Base-by-base conservation (phyloP, 2,113 vertebrate species). In the Sminthopsis crassicaudata region DNA sequence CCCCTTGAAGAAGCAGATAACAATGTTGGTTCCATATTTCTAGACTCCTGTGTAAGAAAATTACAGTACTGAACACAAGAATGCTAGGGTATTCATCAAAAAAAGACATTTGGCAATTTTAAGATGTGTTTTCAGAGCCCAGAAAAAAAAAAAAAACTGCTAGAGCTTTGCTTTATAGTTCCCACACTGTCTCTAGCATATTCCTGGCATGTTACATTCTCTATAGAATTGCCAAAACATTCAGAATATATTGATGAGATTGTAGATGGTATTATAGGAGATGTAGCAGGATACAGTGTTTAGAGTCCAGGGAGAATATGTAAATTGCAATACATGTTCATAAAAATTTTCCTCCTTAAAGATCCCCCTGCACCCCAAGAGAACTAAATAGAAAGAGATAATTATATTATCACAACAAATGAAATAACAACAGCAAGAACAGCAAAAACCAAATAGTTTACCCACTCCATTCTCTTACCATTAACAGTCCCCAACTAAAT, bases 21-120 rank as follows among this genome's bases (percentile, higher is more conserved):
- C 36, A 1, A 36, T 50, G 42, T 46, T 84, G 27, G 92, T 46
- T 95, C 67, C 46, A 50, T 76, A 76, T 90, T 90, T 5, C 26
- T 4, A 76, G 54, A 90, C 25, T 16, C 53, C 2, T 46, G 19
- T 6, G 48, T 7, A 95, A 8, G 9, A 91, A n/a, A 53, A 50
- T 54, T 30, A 1, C 8, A 94, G 12, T 91, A 22, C 8, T 46
- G 42, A 89, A 60, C 8, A n/a, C 1, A 48, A 53, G 11, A 30
- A 91, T 11, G 60, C 25, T 8, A 60, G 27, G 57, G 57, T 89
- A 54, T 46, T 94, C 67, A 67, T 91, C 42, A 93, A 89, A 92
- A 89, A 92, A 89, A 92, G 11, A 46, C 2, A 46, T 89, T 94
- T 95, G 46, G 25, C 26, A 89, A 54, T 54, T 94, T 91, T 92